Base-by-base conservation (phyloP, 2,113 vertebrate species). In the Carassius auratus region DNA sequence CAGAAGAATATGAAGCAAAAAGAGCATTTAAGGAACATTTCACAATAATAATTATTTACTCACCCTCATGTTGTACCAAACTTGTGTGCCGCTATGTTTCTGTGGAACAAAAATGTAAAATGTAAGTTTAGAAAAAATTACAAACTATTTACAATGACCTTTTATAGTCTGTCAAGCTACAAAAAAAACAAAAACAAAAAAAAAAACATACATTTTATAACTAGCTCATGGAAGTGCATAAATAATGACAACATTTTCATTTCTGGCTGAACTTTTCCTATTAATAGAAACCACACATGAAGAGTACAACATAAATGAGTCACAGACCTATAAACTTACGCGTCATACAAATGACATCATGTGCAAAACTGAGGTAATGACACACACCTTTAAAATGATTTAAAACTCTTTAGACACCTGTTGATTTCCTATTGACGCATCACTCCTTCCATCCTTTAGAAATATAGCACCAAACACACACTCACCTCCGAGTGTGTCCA, bases 251-350 rank as follows among this genome's bases (percentile, higher is more conserved):
- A 13, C 30, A 66, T 48, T 48, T 48, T 48, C 45, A 48, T 48
- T 48, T 48, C 9, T 48, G 45, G 45, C 8, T 48, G 45, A 17
- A 30, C 14, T 17, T 68, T 68, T 68, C 66, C 14, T 55, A 76
- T 86, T 83, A 88, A 87, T 85, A 82, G 52, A 85, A 66, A 89
- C 30, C 78, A 45, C 38, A 8, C 38, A 42, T 42, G 42, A 42
- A 42, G 42, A 42, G 42, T 42, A 12, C 9, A 73, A 23, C 6
- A 48, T 33, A 73, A 68, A 61, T 77, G 85, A 80, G 23, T 88
- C 87, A 88, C 64, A 57, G 55, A 38, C 15, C 17, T n/a, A 76
- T 62, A 23, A 33, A n/a, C 77, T 9, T 12, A 15, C 50, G 75
- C 17, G 23, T 36, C 38, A 50, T 50, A 66, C 66, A 78, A 21